Evolutionary conservation across 53 echinoderm and acorn worm species (phyloP).

Genomic region (Luidia sarsii): DNA sequence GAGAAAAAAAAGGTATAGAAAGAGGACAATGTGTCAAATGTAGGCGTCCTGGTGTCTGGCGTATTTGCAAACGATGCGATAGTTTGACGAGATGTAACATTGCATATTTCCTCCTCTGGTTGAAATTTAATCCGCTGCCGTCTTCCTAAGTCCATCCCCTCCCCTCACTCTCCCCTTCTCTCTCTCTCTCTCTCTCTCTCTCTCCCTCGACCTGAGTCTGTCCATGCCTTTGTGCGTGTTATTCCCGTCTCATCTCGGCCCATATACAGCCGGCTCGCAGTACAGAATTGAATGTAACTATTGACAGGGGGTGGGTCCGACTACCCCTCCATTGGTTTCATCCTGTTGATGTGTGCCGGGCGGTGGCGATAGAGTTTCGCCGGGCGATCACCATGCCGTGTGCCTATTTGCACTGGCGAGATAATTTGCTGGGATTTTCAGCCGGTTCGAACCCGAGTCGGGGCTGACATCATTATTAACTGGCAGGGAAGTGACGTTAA

Average conservation of each 20-base stretch:
- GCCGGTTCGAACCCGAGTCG: conserved; percentile 40
- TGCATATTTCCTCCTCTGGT: conserved; percentile 45
- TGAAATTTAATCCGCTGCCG: conserved; percentile 52
- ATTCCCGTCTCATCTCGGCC: too few species aligned
- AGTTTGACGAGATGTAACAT: conserved; percentile 47
- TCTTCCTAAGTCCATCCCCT: not conserved
- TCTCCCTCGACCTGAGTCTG: not conserved
- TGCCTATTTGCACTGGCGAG: conserved; percentile 47
- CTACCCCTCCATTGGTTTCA: not conserved
- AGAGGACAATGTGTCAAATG: conserved; percentile 48
- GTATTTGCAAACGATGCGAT: conserved; percentile 16
- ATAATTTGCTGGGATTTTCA: conserved; percentile 57
- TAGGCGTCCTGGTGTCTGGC: conserved; percentile 48
- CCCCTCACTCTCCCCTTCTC: not conserved
- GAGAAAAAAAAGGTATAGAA: conserved; percentile 2
- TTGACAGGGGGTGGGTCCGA: not conserved
- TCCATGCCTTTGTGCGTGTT: not conserved
- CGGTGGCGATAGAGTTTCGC: conserved; percentile 36
- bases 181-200: not conserved
- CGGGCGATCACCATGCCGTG: conserved; percentile 18
- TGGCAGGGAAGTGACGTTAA: conserved; percentile 45
- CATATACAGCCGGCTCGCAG: too few species aligned
- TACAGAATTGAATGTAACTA: conserved; percentile 7
- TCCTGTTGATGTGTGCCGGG: not conserved
- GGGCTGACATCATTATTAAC: conserved; percentile 51